Evolutionary conservation across 2,797 vertebrate species (phyloP).

Genomic region (Etheostoma nigrum): DNA sequence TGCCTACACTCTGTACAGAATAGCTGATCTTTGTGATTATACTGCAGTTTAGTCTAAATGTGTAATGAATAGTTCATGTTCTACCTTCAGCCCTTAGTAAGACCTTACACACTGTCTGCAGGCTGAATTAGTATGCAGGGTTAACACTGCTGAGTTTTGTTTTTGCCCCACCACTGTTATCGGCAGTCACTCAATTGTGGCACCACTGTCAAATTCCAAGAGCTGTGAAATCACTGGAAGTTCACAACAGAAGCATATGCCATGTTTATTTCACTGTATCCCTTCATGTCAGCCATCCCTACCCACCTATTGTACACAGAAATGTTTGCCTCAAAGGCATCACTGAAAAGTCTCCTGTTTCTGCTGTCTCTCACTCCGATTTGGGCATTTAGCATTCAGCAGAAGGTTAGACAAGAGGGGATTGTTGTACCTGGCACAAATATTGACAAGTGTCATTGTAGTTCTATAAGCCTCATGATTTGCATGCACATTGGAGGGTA

Average conservation of each 20-base stretch:
- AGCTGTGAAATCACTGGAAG: constrained; percentile 79
- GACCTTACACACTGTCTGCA: constrained; percentile 45
- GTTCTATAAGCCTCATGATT: constrained; percentile 61
- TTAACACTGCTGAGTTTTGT: constrained; percentile 64
- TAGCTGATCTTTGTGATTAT: constrained; percentile 5
- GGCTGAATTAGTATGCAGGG: constrained; percentile 77
- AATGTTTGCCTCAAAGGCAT: constrained; percentile 76
- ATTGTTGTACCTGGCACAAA: constrained; percentile 72
- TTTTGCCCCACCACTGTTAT: constrained; percentile 69
- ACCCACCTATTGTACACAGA: constrained; percentile 65
- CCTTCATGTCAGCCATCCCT: constrained; percentile 59
- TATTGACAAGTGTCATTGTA: constrained; percentile 74
- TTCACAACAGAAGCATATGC: constrained; percentile 76
- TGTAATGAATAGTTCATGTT: constrained; percentile 19
- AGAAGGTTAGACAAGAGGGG: constrained; percentile 53
- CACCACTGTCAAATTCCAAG: constrained; percentile 77
- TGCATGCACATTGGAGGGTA: constrained; percentile 60
- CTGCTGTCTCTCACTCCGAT: constrained; percentile 65
- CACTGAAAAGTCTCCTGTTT: constrained; percentile 63
- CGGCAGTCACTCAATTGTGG: constrained; percentile 78
- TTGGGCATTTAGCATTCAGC: constrained; percentile 71
- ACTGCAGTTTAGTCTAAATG: not conserved
- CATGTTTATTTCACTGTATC: constrained; percentile 80
- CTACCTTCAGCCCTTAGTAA: constrained; percentile 2
- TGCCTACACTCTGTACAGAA: not conserved